These are phyloP conservation scores for Calycopis cecrops DNA, from an alignment of 1,140 invertebrate species.

Conservation along the genomic window DNA sequence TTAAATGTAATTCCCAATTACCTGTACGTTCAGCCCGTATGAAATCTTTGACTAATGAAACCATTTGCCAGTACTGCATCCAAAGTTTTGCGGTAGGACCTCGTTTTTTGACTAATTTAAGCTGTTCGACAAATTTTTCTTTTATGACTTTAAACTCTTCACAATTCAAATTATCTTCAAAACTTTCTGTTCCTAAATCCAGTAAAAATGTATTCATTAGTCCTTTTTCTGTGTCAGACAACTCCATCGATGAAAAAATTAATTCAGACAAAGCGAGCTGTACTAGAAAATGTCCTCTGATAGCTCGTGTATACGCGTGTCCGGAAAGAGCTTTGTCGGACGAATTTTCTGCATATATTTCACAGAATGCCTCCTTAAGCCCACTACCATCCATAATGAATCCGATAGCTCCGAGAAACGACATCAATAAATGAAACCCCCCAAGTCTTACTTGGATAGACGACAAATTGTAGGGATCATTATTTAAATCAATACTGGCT, in stretches of 20 bases:
- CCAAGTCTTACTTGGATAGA: slow-evolving; percentile 13
- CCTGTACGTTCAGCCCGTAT: slow-evolving; percentile 15
- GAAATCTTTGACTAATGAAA: slow-evolving; percentile 15
- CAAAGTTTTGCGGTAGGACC: slow-evolving; percentile 15
- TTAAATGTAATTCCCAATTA: slow-evolving; percentile 17
- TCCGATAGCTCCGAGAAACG: slow-evolving; percentile 52
- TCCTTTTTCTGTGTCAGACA: slow-evolving; percentile 16
- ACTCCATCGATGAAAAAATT: slow-evolving; percentile 23
- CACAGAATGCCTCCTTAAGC: slow-evolving; percentile 36
- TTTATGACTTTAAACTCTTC: slow-evolving; percentile 16
- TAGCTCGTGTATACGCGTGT: slow-evolving; percentile 45
- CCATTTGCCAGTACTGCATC: slow-evolving; percentile 16
- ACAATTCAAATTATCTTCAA: slow-evolving; percentile 14
- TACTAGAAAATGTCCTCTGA: slow-evolving; percentile 53
- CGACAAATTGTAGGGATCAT: slow-evolving; percentile 14
- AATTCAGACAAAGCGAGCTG: slow-evolving; percentile 29
- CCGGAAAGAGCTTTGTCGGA: slow-evolving; percentile 36
- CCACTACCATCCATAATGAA: slow-evolving; percentile 53
- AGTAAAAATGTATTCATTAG: slow-evolving; percentile 19
- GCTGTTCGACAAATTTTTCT: slow-evolving; percentile 15
- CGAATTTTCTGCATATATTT: slow-evolving; percentile 47
- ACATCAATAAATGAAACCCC: slow-evolving; percentile 35
- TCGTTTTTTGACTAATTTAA: slow-evolving; percentile 16
- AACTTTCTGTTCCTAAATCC: slow-evolving; percentile 16
- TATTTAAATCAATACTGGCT: slow-evolving; percentile 17